Evolutionary conservation across 2,113 vertebrate species (phyloP).

Genomic region (Silurus glanis): DNA sequence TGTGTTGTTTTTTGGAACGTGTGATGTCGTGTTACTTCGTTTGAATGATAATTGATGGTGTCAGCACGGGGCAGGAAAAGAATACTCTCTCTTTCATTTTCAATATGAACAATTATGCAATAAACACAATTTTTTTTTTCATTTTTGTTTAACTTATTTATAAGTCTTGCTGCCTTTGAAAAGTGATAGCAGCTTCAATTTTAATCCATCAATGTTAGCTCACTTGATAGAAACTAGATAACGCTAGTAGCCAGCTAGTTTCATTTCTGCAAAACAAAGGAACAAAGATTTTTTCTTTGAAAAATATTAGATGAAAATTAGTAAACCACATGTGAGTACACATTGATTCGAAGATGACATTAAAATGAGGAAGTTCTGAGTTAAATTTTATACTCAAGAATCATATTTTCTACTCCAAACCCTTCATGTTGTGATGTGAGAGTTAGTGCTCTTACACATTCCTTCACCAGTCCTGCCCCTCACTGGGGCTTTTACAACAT

Average conservation of each 20-base stretch:
- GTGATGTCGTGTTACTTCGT: slow-evolving; percentile 27
- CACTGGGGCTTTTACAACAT: neutral
- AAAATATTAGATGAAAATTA: neutral
- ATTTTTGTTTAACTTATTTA: neutral
- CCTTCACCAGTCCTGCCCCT: neutral
- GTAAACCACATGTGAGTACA: neutral
- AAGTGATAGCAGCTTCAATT: too few relatives aligned
- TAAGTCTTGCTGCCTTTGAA: too few relatives aligned
- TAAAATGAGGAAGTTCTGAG: neutral
- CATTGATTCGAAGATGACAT: neutral
- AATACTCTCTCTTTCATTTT: neutral
- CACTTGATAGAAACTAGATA: too few relatives aligned
- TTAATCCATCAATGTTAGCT: too few relatives aligned
- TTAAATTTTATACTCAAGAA: neutral
- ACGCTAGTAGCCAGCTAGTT: too few relatives aligned
- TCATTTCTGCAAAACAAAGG: too few relatives aligned
- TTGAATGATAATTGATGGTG: slow-evolving; percentile 16
- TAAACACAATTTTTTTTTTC: neutral
- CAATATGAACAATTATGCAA: neutral
- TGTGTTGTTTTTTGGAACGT: slow-evolving; percentile 57
- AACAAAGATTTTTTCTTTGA: neutral
- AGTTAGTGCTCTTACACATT: neutral
- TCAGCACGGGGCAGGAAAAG: slow-evolving; percentile 22
- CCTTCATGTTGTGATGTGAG: neutral
- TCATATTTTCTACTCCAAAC: neutral